Conservation (phyloP, 2,113 vertebrate genomes). For the Nothoprocta pentlandii region DNA sequence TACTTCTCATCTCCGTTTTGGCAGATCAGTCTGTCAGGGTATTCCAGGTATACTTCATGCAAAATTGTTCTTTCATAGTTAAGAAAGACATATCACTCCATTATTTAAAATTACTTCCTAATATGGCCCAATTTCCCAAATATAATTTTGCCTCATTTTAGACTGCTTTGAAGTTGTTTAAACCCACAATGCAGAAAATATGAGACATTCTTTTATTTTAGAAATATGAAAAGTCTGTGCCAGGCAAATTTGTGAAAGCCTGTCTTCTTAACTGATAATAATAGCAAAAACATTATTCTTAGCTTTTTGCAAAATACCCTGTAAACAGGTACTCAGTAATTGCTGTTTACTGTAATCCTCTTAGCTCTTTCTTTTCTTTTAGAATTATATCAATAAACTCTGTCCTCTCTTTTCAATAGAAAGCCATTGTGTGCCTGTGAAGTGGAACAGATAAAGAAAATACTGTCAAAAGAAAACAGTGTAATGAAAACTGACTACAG, state of each 20-base stretch:
- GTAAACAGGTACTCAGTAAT: not conserved
- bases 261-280: not conserved
- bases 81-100: not conserved
- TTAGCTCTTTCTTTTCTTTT: conserved; percentile 3
- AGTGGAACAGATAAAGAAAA: not conserved
- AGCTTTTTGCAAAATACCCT: not conserved
- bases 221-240: not conserved
- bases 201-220: not conserved
- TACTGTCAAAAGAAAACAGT: conserved; percentile 35
- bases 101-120: not conserved
- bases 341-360: not conserved
- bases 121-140: not conserved
- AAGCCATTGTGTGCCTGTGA: conserved; percentile 1
- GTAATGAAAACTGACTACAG: conserved; percentile 15
- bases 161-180: not conserved
- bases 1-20: not conserved
- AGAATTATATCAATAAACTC: not conserved
- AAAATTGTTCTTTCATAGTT: not conserved
- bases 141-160: not conserved
- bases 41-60: not conserved
- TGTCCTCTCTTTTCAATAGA: not conserved
- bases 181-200: not conserved
- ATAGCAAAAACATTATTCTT: not conserved
- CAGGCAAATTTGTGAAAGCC: not conserved
- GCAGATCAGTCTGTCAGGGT: not conserved